These are phyloP conservation scores for Sebastes cheni DNA, from an alignment of 2,797 vertebrate genomes.

Conservation along the genomic window DNA sequence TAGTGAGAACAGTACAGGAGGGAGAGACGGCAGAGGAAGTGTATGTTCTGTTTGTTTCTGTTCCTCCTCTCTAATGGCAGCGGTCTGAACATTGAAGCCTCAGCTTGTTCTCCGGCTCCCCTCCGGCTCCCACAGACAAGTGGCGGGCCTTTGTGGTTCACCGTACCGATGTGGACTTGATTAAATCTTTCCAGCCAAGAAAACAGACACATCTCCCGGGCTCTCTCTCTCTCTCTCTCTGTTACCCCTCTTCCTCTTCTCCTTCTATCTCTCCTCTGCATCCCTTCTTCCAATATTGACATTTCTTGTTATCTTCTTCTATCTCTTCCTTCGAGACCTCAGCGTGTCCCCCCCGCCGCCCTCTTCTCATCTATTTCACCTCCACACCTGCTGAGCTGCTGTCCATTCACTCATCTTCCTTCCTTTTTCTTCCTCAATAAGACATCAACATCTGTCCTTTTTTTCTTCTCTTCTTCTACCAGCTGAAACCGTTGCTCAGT, in stretches of 20 bases:
- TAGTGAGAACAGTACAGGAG: neutral
- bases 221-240: neutral
- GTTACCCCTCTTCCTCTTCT: neutral
- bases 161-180: slow-evolving; percentile 66
- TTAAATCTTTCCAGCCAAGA: slow-evolving; percentile 73
- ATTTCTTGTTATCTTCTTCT: slow-evolving; percentile 33
- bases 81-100: slow-evolving; percentile 48
- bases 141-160: slow-evolving; percentile 63
- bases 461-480: neutral
- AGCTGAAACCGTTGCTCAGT: neutral
- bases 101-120: slow-evolving; percentile 51
- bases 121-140: slow-evolving; percentile 50
- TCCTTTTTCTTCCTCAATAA: neutral
- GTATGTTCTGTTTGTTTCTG: neutral
- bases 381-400: no score
- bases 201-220: slow-evolving; percentile 53
- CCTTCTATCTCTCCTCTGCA: neutral
- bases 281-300: slow-evolving; percentile 47
- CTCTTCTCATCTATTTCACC: no score
- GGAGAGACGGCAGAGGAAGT: neutral
- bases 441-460: slow-evolving; percentile 6
- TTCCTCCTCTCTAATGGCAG: slow-evolving; percentile 23
- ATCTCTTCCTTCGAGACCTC: slow-evolving; percentile 28
- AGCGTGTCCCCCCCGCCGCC: neutral
- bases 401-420: neutral